A percentile compares a stretch with the other conserved stretches of the same genome.
These are phyloP conservation scores for Pseudomyrmex concolor DNA, from an alignment of 1,140 invertebrate genomes.

Conservation along the genomic window DNA sequence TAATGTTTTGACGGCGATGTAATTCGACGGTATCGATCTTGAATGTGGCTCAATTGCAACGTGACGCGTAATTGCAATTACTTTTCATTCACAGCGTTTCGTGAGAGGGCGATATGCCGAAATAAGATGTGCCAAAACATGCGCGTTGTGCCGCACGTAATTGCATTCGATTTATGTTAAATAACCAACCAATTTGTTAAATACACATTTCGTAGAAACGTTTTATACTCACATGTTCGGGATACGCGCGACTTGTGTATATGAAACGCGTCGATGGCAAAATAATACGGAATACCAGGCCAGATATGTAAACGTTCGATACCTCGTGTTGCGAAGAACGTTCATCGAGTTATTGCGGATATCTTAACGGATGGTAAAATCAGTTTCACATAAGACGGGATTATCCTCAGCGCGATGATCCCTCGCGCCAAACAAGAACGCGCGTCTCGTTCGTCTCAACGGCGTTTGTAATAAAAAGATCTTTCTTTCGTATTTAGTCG, in stretches of 20 bases:
- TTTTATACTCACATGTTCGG: background rate
- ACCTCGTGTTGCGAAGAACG: background rate
- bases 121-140: constrained; percentile 66
- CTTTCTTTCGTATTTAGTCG: constrained; percentile 21
- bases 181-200: constrained; percentile 33
- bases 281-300: background rate
- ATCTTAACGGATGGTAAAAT: background rate
- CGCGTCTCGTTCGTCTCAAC: background rate
- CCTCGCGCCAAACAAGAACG: background rate
- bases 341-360: constrained; percentile 5
- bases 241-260: background rate
- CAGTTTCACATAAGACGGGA: background rate
- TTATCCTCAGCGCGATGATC: background rate
- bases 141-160: constrained; percentile 40
- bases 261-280: background rate
- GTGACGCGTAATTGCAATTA: constrained; percentile 31
- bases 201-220: background rate
- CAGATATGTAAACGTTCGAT: background rate
- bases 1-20: no score
- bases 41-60: background rate
- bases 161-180: constrained; percentile 51
- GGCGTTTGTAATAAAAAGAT: background rate
- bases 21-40: no score
- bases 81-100: constrained; percentile 5
- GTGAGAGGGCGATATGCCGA: constrained; percentile 7